Base-by-base conservation (phyloP, 2,797 vertebrate genomes). In the Odontamblyopus lacepedii region DNA sequence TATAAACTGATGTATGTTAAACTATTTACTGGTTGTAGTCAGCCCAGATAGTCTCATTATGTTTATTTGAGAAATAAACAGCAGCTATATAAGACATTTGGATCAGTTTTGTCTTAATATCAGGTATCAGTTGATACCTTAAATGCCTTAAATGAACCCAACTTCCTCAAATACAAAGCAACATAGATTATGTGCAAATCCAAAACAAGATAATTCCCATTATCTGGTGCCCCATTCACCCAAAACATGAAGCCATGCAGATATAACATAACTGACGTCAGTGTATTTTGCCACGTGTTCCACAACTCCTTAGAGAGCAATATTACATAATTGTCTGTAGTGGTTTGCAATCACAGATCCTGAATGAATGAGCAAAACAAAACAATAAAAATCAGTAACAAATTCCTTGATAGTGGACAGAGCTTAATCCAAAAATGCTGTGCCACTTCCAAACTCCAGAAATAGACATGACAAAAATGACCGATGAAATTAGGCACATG, bases 401-500 rank as follows among this genome's bases (percentile, higher is more conserved):
- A 16, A 50, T 29, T 66, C 44, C 64, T 66, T 27, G 64, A 66
- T 51, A 9, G 64, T 50, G 26, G 26, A 51, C 26, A 38, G n/a
- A 32, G 27, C 53, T 29, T 3, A 19, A 18, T 57, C 30, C 55
- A 57, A 59, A 61, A 68, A 23, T 23, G 41, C 65, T 18, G 56
- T 53, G 27, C 29, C 70, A 48, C 30, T 48, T 69, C 60, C 70
- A 11, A 74, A 55, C 63, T 67, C 27, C 67, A 61, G 56, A 72
- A 74, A 74, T 67, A 70, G 71, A 57, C 62, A 62, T 74, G 72
- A 76, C 70, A 78, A 41, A 68, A 29, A 50, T 71, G 66, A 81
- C 66, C 67, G 56, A 78, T 35, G 44, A 73, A 83, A 79, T 72
- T 48, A 71, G 76, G 72, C 30, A 63, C 30, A 78, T 71, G 75